Conservation (phyloP, 2,113 vertebrate genomes). For the Falcunculus frontatus region DNA sequence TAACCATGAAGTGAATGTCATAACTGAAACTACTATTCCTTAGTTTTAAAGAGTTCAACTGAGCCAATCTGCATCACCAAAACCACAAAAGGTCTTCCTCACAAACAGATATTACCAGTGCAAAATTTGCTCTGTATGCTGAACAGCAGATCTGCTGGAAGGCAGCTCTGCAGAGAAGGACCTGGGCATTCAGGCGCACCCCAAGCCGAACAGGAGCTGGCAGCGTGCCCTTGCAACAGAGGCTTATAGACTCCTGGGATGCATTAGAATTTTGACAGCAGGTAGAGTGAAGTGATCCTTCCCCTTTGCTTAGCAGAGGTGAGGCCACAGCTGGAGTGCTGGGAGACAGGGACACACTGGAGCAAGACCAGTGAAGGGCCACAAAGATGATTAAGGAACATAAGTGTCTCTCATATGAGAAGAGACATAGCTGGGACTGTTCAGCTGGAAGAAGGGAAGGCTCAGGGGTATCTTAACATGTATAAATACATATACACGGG, state of each 20-base stretch:
- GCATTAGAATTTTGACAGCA: background rate
- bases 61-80: background rate
- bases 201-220: background rate
- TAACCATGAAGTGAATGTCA: background rate
- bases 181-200: background rate
- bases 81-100: background rate
- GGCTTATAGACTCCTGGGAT: background rate
- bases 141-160: background rate
- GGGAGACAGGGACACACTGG: background rate
- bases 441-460: background rate
- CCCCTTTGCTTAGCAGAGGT: background rate
- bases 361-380: background rate
- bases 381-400: background rate
- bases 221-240: background rate
- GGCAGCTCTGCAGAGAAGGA: background rate
- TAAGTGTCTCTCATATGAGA: background rate
- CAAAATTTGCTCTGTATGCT: background rate
- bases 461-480: background rate
- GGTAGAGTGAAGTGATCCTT: background rate
- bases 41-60: background rate
- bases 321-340: background rate
- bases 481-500: background rate
- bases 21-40: background rate
- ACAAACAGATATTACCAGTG: background rate
- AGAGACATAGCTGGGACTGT: background rate